These are phyloP conservation scores for Cantharis rustica DNA, from an alignment of 2,888 invertebrate species.

Conservation along the genomic window DNA sequence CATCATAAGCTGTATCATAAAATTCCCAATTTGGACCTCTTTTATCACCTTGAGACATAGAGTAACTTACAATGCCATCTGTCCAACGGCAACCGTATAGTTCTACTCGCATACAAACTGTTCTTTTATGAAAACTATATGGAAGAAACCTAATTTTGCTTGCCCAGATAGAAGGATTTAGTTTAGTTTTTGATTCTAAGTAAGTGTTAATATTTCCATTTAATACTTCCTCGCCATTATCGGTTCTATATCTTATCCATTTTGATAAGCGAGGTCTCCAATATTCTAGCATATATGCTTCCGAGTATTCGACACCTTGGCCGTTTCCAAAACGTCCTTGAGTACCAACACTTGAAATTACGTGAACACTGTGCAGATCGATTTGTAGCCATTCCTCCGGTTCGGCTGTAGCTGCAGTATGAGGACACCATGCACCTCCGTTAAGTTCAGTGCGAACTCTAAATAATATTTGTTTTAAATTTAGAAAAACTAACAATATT, in stretches of 20 bases:
- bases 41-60: conserved; percentile 87
- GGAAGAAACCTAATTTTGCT: conserved; percentile 84
- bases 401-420: conserved; percentile 77
- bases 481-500: not conserved
- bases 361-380: conserved; percentile 76
- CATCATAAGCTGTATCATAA: conserved; percentile 85
- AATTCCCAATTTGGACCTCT: conserved; percentile 80
- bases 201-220: conserved; percentile 88
- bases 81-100: conserved; percentile 87
- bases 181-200: conserved; percentile 73
- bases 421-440: conserved; percentile 94
- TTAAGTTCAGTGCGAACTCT: conserved; percentile 81
- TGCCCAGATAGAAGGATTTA: conserved; percentile 86
- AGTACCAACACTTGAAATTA: conserved; percentile 79
- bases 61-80: conserved; percentile 83
- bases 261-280: conserved; percentile 79
- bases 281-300: conserved; percentile 82
- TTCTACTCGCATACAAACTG: conserved; percentile 91
- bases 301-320: conserved; percentile 85
- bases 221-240: conserved; percentile 74
- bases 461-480: conserved; percentile 46
- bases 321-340: conserved; percentile 94
- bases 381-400: conserved; percentile 80
- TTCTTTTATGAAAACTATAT: conserved; percentile 79
- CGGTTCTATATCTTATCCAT: conserved; percentile 81